phyloP scores from a whole-genome alignment of 2,113 vertebrate genomes.

The Psittacara wagleri region DNA sequence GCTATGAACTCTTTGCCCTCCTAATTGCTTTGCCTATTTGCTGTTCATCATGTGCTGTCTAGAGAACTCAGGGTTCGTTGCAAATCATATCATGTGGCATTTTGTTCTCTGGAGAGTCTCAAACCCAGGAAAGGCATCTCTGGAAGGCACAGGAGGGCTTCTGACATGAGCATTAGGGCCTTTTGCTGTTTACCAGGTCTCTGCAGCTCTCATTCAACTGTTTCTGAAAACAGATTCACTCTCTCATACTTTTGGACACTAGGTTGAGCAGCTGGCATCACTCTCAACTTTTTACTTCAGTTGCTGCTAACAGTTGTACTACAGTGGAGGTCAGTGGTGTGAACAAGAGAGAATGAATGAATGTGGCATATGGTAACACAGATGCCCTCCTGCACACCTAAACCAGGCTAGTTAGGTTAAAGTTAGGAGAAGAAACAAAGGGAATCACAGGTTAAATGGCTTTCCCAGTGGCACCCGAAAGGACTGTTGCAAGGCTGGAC shows the following conservation, averaged over 20 bases:
- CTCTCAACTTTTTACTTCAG: neutral
- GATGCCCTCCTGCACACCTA: neutral
- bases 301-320: neutral
- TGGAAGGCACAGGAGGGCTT: neutral
- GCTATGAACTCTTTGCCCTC: neutral
- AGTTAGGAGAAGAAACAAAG: neutral
- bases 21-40: neutral
- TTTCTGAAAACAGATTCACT: neutral
- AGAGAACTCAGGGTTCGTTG: neutral
- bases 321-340: neutral
- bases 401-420: neutral
- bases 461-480: neutral
- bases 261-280: neutral
- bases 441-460: neutral
- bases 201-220: neutral
- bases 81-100: neutral
- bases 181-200: neutral
- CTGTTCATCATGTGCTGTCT: neutral
- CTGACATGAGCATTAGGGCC: neutral
- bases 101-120: neutral
- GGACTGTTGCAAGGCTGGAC: fast-evolving
- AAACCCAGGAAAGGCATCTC: neutral
- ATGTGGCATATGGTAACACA: neutral
- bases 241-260: neutral
- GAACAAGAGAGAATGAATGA: neutral